Conservation (phyloP, 2,113 vertebrate genomes). For the Cyanistes caeruleus region DNA sequence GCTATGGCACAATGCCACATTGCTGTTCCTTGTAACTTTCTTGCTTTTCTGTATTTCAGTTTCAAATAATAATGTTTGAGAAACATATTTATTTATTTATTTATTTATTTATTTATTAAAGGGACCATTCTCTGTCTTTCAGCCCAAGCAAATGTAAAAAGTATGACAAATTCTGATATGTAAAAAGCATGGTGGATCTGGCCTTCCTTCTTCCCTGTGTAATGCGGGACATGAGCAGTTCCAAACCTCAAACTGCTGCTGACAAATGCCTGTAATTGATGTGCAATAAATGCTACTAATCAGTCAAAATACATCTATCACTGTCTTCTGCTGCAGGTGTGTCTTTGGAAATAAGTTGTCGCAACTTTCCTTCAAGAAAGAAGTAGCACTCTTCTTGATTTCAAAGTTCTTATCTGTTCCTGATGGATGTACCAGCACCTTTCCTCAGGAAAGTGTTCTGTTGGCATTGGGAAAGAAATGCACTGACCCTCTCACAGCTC, state of each 20-base stretch:
- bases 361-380: neutral
- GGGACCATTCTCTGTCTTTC: neutral
- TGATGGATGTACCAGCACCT: neutral
- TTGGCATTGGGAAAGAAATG: neutral
- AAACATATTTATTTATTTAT: neutral
- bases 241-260: neutral
- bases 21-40: neutral
- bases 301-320: neutral
- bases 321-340: neutral
- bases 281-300: neutral
- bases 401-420: neutral
- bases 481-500: neutral
- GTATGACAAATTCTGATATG: too few relatives aligned
- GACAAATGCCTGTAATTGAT: neutral
- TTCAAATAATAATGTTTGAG: neutral
- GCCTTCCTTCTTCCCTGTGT: neutral
- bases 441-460: neutral
- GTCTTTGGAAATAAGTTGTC: neutral
- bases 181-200: neutral
- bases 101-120: neutral
- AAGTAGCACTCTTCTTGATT: neutral
- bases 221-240: neutral
- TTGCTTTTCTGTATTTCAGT: neutral
- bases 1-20: neutral
- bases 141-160: neutral